Conservation (phyloP, 2,113 vertebrate species). For the Holacanthus passer region DNA sequence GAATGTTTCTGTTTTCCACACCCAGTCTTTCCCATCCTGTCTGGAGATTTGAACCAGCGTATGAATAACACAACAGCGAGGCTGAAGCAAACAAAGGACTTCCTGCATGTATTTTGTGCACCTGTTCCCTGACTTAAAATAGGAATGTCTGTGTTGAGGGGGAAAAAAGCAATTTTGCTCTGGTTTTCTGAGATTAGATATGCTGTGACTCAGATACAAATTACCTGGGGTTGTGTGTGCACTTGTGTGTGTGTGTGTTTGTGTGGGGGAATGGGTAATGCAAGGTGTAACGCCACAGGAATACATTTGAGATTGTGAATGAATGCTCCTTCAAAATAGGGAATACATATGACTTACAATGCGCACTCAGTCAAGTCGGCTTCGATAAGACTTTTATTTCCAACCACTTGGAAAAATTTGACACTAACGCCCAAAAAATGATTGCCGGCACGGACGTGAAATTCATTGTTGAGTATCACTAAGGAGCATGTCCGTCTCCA, state of each 20-base stretch:
- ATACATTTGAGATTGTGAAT: slow-evolving; percentile 32
- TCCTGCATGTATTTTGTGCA: slow-evolving; percentile 54
- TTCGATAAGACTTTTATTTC: slow-evolving; percentile 30
- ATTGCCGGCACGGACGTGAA: background rate
- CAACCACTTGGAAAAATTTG: slow-evolving; percentile 10
- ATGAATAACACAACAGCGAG: slow-evolving; percentile 50
- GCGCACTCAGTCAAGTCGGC: slow-evolving; percentile 30
- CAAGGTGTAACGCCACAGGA: slow-evolving; percentile 30
- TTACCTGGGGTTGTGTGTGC: slow-evolving; percentile 42
- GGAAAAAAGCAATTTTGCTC: slow-evolving; percentile 67
- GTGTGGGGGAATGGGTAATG: background rate
- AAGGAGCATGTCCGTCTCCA: background rate
- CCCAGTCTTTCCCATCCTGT: slow-evolving; percentile 5
- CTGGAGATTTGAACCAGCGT: slow-evolving; percentile 39
- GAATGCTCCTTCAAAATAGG: slow-evolving; percentile 25
- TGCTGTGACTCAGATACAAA: slow-evolving; percentile 73
- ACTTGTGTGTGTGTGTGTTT: background rate
- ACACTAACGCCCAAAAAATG: background rate
- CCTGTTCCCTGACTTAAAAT: slow-evolving; percentile 61
- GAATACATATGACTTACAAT: slow-evolving; percentile 17
- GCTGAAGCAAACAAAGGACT: slow-evolving; percentile 50
- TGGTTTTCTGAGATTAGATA: slow-evolving; percentile 75
- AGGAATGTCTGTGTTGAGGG: slow-evolving; percentile 44
- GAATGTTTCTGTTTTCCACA: slow-evolving; percentile 7
- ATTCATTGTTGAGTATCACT: background rate